These are phyloP conservation scores for Drosophila robusta DNA, from an alignment of 2,888 invertebrate genomes.

Conservation along the genomic window DNA sequence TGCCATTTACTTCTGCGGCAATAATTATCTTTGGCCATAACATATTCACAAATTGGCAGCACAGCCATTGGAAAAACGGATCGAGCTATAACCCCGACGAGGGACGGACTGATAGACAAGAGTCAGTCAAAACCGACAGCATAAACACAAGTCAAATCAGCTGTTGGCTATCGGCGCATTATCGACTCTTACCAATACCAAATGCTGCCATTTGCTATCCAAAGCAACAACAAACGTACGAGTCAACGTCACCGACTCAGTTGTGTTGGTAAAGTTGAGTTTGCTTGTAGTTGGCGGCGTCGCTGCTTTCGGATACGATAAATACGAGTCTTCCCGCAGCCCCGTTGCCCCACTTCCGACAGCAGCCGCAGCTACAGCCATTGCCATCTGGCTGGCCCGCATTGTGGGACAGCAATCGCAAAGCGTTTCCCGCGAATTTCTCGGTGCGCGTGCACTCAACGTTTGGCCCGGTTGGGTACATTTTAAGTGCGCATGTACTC, in stretches of 20 bases:
- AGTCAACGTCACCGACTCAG: constrained; percentile 32
- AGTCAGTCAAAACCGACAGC: background rate
- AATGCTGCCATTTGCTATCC: constrained; percentile 24
- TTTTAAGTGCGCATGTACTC: constrained; percentile 74
- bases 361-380: background rate
- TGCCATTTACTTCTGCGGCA: constrained; percentile 8
- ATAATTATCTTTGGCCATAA: constrained; percentile 13
- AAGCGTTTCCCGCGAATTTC: constrained; percentile 67
- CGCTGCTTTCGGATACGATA: constrained; percentile 48
- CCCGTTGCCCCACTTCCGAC: constrained; percentile 3
- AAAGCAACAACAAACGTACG: too few species aligned
- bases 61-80: too few species aligned
- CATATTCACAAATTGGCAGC: too few species aligned
- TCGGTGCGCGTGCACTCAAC: constrained; percentile 75
- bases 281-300: too few species aligned
- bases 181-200: constrained; percentile 26
- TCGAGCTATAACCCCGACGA: constrained; percentile 13
- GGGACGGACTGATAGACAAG: background rate
- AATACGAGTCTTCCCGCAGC: constrained; percentile 29
- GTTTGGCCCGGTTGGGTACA: constrained; percentile 54
- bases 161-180: constrained; percentile 36
- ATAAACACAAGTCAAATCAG: constrained; percentile 29
- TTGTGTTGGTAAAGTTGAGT: constrained; percentile 31
- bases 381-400: constrained; percentile 29
- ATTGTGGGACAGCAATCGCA: constrained; percentile 28